Evolutionary conservation across 1,140 invertebrate species (phyloP).

Genomic region (Brachionus koreanus): DNA sequence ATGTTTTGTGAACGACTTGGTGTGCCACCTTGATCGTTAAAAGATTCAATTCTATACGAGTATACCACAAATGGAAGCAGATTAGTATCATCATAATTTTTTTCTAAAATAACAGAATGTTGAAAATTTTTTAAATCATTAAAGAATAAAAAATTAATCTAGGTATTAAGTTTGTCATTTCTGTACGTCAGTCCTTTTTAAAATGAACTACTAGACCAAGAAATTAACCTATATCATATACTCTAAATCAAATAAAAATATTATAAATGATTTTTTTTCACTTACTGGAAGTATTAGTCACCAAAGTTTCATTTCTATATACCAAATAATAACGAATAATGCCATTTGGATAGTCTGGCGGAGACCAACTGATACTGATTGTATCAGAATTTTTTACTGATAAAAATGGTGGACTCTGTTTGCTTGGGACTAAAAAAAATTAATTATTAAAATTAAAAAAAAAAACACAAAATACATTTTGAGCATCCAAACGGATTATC

Average conservation of each 20-base stretch:
- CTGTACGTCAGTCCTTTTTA: too few species aligned
- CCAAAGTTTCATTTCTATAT: slow-evolving; percentile 50
- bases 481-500: slow-evolving; percentile 67
- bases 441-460: neutral
- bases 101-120: slow-evolving; percentile 45
- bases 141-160: neutral
- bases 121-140: too few species aligned
- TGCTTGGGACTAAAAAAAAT: slow-evolving; percentile 50
- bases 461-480: slow-evolving; percentile 59
- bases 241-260: too few species aligned
- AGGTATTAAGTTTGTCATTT: neutral
- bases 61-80: slow-evolving; percentile 53
- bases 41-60: slow-evolving; percentile 51
- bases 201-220: too few species aligned
- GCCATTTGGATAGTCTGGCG: slow-evolving; percentile 57
- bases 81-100: slow-evolving; percentile 48
- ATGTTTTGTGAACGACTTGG: slow-evolving; percentile 48
- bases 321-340: slow-evolving; percentile 52
- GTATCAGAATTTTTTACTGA: slow-evolving; percentile 48
- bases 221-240: too few species aligned
- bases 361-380: slow-evolving; percentile 50
- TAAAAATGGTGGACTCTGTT: slow-evolving; percentile 53
- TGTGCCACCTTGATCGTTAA: slow-evolving; percentile 52
- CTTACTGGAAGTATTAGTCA: slow-evolving; percentile 46
- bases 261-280: neutral